Base-by-base conservation (phyloP, 2,888 invertebrate species). In the Clostera curtula region DNA sequence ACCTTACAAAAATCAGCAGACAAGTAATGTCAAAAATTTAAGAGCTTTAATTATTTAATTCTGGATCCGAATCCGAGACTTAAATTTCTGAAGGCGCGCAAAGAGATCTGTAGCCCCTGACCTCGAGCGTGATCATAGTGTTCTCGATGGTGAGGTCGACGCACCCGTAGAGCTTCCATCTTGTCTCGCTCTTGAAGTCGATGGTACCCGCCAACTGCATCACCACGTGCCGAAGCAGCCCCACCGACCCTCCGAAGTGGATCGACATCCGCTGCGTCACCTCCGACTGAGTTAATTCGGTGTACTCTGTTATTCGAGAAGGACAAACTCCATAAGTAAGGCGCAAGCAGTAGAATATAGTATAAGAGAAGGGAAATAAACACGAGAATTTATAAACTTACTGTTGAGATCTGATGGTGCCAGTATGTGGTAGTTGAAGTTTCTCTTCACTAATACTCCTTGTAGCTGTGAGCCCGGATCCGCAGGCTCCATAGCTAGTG, bases 391-490 rank as follows among this genome's bases (percentile, higher is more conserved):
- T 7, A 23, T 15, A 0, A 0, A 70, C 87, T 85, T 62, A 92
- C 92, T 97, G 39, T 94, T 90, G 11, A 99, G 85, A 75, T 99
- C 99, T 3, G 89, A 86, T 0, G 98, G 93, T 2, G 95, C 92
- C 42, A 99, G 79, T 28, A 99, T 88, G 68, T 98, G 97, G 67
- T 98, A 99, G 76, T 97, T 98, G 68, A 99, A 99, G 75, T 99
- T 98, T 30, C 98, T 87, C 71, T 98, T 98, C 2, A 99, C 96
- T 19, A 99, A 84, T 32, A 99, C 91, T 0, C 99, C 99, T 4
- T 97, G 95, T 3, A 99, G 74, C 35, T 88, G 86, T 32, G 90
- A 88, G 7, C 92, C 93, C 0, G 94, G 89, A 44, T 87, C 87
- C 0, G 97, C 95, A 21, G 90, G 88, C 25, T 92, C 90, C 52